Base-by-base conservation (phyloP, 2,113 vertebrate species). In the Cyanoderma ruficeps region DNA sequence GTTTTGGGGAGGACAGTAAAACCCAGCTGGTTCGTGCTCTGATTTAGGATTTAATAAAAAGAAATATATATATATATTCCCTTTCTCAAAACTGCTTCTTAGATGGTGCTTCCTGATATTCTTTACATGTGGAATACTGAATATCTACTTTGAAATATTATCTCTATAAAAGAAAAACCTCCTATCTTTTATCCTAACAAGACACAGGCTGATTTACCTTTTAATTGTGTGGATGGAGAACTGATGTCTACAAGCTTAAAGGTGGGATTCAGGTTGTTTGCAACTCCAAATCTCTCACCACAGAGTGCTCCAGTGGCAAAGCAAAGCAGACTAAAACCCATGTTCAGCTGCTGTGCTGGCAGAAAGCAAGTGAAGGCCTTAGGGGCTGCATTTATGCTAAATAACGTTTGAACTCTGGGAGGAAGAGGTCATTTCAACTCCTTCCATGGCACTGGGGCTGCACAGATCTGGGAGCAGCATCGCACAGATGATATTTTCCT, bases 371-470 rank as follows among this genome's bases (percentile, higher is more conserved):
- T 35, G 41, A 72, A 83, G 85, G 85, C 71, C 87, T 91, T 63
- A n/a, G 70, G 84, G 81, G 52, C 78, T 87, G 75, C 2, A 2
- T 82, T 93, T 95, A 49, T 89, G 78, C 61, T 91, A 93, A 95
- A 75, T 33, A 82, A 85, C 0, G 0, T 47, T 78, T 94, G 78
- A 87, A 83, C 82, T 95, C 44, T 30, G 41, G 56, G 53, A 75
- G 13, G 17, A 64, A 70, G 72, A 89, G 81, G 61, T 82, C 60
- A 89, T 75, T 84, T 56, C 82, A 44, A 3, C 82, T 44, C 70
- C 5, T 60, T 71, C 46, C 9, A 2, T 11, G 46, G 81, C 30
- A 7, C 65, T 47, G 65, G 67, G 79, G 57, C 78, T 85, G 63
- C 56, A 53, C 52, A 31, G 72, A 21, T 46, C n/a, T 18, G 33